Conservation (phyloP, 2,797 vertebrate species). For the Mycteria americana region DNA sequence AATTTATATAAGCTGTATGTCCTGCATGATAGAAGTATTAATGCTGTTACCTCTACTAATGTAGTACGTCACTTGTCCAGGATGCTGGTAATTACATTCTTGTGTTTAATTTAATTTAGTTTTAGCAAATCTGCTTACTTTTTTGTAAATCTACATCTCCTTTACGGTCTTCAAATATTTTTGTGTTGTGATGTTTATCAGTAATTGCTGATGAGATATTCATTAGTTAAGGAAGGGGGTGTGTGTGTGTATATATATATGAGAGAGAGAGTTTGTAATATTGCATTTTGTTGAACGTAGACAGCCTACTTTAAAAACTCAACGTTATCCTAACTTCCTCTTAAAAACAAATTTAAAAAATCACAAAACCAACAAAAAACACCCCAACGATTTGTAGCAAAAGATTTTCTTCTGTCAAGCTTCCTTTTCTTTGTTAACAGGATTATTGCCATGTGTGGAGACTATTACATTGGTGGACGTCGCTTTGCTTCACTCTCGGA, state of each 20-base stretch:
- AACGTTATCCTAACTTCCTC: background rate
- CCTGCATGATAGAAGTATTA: background rate
- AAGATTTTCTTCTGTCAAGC: background rate
- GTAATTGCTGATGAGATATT: background rate
- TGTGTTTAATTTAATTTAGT: background rate
- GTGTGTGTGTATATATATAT: background rate
- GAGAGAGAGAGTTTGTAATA: background rate
- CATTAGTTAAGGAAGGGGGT: background rate
- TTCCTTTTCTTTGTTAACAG: conserved; percentile 67
- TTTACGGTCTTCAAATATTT: background rate
- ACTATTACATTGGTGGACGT: conserved; percentile 96
- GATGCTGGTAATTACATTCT: background rate
- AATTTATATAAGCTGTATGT: background rate
- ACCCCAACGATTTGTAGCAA: background rate
- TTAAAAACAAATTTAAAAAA: background rate
- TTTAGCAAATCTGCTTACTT: no score
- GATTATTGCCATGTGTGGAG: conserved; percentile 98
- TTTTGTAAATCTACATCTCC: background rate
- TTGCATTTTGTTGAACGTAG: background rate
- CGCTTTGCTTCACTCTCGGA: conserved; percentile 96
- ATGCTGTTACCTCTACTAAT: background rate
- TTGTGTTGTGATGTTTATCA: background rate
- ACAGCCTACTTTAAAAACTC: background rate
- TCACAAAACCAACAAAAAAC: background rate
- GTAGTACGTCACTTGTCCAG: background rate